Evolutionary conservation across 2,113 vertebrate genomes (phyloP).

Genomic region (Numida meleagris): DNA sequence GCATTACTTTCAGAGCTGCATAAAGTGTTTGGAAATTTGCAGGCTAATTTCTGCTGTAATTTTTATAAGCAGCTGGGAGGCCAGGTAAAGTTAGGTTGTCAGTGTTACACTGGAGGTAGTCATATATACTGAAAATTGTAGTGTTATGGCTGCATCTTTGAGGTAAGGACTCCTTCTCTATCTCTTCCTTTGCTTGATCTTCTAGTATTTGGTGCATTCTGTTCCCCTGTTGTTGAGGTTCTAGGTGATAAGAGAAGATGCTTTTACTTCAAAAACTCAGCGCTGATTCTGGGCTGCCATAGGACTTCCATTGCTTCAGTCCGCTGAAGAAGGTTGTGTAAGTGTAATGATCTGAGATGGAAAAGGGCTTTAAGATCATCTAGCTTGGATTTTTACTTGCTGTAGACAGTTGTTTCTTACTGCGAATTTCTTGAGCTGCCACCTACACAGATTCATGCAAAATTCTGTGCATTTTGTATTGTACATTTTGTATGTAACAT

Average conservation of each 20-base stretch:
- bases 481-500: constrained; percentile 45
- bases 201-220: neutral
- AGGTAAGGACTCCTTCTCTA: neutral
- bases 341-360: neutral
- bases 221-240: neutral
- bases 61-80: neutral
- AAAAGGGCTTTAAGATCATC: neutral
- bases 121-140: neutral
- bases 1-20: too few relatives aligned
- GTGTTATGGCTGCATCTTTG: neutral
- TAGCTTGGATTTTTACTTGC: constrained; percentile 35
- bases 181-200: neutral
- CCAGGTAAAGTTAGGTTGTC: neutral
- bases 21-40: constrained; percentile 8
- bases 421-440: constrained; percentile 64
- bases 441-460: constrained; percentile 59
- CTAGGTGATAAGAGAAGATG: neutral
- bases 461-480: constrained; percentile 53
- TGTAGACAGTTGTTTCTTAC: constrained; percentile 46
- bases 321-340: neutral
- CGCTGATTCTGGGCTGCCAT: neutral
- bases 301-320: neutral
- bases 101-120: neutral
- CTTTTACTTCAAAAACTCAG: neutral
- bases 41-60: neutral